Evolutionary conservation across 2,888 invertebrate genomes (phyloP).

Genomic region (Heliconius cydno): DNA sequence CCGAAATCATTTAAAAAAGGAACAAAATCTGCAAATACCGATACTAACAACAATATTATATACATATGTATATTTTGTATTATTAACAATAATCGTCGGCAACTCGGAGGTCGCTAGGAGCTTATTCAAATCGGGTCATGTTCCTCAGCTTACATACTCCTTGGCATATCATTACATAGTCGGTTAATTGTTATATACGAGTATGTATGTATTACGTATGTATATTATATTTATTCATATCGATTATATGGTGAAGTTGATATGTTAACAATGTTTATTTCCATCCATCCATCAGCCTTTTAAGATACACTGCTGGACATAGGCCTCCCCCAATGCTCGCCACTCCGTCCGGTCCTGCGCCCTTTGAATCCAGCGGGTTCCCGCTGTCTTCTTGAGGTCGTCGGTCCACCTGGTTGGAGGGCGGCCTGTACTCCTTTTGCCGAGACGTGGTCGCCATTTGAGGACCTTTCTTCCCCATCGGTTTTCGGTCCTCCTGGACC

Average conservation of each 20-base stretch:
- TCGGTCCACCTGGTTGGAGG: no score
- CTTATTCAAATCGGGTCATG: slow-evolving; percentile 57
- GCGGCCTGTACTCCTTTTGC: no score
- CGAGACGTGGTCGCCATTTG: no score
- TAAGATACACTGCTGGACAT: no score
- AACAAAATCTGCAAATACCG: neutral
- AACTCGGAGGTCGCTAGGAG: slow-evolving; percentile 41
- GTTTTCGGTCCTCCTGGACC: no score
- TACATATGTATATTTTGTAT: neutral
- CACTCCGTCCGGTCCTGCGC: no score
- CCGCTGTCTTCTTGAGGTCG: no score
- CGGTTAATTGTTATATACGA: neutral
- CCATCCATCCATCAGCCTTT: no score
- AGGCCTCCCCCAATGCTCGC: no score
- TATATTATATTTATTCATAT: neutral
- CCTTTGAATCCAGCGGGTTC: no score
- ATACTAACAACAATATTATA: neutral
- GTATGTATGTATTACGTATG: neutral
- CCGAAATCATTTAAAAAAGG: neutral
- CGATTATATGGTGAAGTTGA: no score
- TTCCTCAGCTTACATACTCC: slow-evolving; percentile 29
- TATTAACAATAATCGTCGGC: slow-evolving; percentile 29
- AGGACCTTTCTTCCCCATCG: no score
- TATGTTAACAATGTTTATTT: neutral
- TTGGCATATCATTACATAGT: slow-evolving; percentile 30